These are phyloP conservation scores for Escarpia spicata DNA, from an alignment of 2,888 invertebrate species.

Conservation along the genomic window DNA sequence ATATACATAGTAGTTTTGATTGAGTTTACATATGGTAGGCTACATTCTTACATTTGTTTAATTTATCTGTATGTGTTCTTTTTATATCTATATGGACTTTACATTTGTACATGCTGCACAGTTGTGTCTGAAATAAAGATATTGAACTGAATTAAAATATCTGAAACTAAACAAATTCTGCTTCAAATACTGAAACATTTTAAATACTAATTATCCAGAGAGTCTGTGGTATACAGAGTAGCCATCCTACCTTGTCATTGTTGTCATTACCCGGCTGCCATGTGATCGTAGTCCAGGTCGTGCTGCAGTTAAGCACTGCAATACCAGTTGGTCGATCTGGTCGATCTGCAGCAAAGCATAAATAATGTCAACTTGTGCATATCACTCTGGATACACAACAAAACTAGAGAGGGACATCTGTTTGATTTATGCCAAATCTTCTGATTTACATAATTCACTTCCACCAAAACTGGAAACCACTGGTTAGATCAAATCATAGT, in stretches of 20 bases:
- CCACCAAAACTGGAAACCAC: background rate
- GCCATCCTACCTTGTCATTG: slow-evolving; percentile 42
- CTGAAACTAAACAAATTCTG: too few species aligned
- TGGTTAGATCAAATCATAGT: background rate
- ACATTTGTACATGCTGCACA: too few species aligned
- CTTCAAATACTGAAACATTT: background rate
- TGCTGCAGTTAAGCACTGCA: slow-evolving; percentile 70
- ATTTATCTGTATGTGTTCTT: too few species aligned
- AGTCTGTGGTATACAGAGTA: background rate
- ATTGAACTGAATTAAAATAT: too few species aligned
- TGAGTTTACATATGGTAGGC: too few species aligned
- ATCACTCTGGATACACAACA: background rate
- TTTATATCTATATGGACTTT: too few species aligned
- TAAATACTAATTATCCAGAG: background rate
- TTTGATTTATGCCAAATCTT: background rate
- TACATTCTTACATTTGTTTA: too few species aligned
- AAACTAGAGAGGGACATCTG: background rate
- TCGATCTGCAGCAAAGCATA: slow-evolving; percentile 71
- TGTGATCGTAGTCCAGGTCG: slow-evolving; percentile 77
- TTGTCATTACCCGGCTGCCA: slow-evolving; percentile 73
- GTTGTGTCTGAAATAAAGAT: too few species aligned
- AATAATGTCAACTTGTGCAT: background rate
- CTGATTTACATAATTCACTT: background rate
- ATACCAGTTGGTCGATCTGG: slow-evolving; percentile 72
- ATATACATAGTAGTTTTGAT: too few species aligned